Base-by-base conservation (phyloP, 2,888 invertebrate genomes). In the Hirtodrosophila duncani region DNA sequence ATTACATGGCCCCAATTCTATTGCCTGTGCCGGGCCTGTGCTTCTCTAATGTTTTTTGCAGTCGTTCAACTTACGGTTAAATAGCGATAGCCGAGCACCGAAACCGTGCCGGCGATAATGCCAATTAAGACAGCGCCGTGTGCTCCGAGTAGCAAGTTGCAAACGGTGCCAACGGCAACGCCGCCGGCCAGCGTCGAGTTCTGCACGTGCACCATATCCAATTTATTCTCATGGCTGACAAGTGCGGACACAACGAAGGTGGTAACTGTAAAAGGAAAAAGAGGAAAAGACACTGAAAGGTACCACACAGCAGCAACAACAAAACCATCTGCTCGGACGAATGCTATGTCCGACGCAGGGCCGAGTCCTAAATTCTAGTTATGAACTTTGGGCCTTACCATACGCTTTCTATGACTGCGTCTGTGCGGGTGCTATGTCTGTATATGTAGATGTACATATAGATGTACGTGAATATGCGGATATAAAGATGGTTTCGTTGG, bases 181-280 rank as follows among this genome's bases (percentile, higher is more conserved):
- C 97, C 97, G 13, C 97, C 97, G 41, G 97, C 97, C 36, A 98
- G 86, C 0, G 97, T 96, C 2, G 97, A 93, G 88, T 98, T 98
- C 88, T 98, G 97, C 41, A 97, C 89, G 87, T 98, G 97, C 2
- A 96, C 95, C 95, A 96, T 96, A 85, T 94, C 93, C 75, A 96
- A 92, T 87, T 93, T 94, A 67, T 91, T 91, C 27, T 91, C 90
- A 60, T 91, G 89, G 79, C 91, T 92, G 30, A 94, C 89, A 52
- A 94, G 86, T 18, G 94, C 91, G 0, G 98, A 97, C 27, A 95
- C 83, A 23, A 94, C 91, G 86, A 97, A 98, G 2, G 96, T 91
- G 38, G 93, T 91, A 7, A 97, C 92, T 88, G 83, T 53, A 79
- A 68, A 16, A 33, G 11, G 17, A 45, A 21, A 17, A 10, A 17